Evolutionary conservation across 2,888 invertebrate genomes (phyloP), one percentile per base, ranked within the genome.

Genomic region (Ochropleura plecta): DNA sequence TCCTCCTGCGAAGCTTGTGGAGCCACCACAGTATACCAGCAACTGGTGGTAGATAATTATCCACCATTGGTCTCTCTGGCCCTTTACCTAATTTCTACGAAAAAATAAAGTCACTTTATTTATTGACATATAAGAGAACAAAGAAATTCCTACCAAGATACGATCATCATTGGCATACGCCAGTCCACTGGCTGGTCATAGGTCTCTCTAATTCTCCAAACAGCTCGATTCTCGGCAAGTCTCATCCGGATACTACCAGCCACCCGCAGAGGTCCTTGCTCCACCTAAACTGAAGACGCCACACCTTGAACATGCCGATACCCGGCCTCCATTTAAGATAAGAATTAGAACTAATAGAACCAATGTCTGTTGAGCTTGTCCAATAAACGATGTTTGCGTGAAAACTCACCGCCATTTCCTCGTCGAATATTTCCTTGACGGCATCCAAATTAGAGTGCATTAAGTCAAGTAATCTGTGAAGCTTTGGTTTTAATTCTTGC

Each of bases 11-110:
- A 57, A 98, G 90, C 91, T 98, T 98, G 86, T 97, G 93, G 0
- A 98, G 92, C 97, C 98, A 98, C 88, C 97, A 97, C 30, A 99
- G 91, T 65, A 97, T 96, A 0, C 98, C 98, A 48, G 98, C 97
- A 0, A 98, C 97, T 18, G 98, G 98, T 0, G 99, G 98, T 90
- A 98, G 97, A 90, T 98, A 97, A 18, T 96, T 93, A 89, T 98
- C 97, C 3, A 97, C 97, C 92, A 95, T 95, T 0, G 97, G 97
- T 12, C 97, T 90, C 42, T 95, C 95, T 59, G 97, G 94, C 0
- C 92, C 93, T 87, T 93, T 95, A 0, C 91, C 92, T 57, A 95
- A 62, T 93, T 95, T 96, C 96, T 96, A 81, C 10, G 81, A 84
- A 78, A 59, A 30, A 20, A n/a, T n/a, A n/a, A 44, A 3, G 7